Base-by-base conservation (phyloP, 2,888 invertebrate species). In the Folsomia manolachei region DNA sequence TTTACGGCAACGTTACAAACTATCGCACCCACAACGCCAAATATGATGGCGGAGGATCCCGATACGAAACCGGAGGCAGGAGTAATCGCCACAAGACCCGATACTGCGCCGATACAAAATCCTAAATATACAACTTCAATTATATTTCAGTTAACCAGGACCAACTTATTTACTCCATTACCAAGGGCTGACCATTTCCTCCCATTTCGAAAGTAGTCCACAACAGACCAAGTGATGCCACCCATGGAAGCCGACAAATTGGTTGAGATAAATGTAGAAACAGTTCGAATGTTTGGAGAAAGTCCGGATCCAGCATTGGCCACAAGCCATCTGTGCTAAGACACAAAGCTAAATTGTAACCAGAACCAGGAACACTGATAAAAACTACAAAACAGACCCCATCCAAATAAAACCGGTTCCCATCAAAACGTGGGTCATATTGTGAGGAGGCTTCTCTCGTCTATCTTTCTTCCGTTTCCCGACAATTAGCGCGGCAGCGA, bases 91-190 rank as follows among this genome's bases (percentile, higher is more conserved):
- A 74, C 73, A 4, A 71, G 53, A 24, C 76, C 76, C 7, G 78
- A 72, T 0, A 78, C 73, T n/a, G 78, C 75, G 11, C 78, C 78
- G 39, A 76, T 74, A 21, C 78, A 78, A 25, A 78, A 78, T n/a
- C n/a, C n/a, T n/a, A n/a, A n/a, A n/a, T n/a, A n/a, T n/a, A n/a
- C n/a, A n/a, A n/a, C n/a, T n/a, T n/a, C n/a, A n/a, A n/a, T n/a
- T n/a, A n/a, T n/a, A n/a, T n/a, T n/a, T n/a, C n/a, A n/a, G n/a
- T n/a, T n/a, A n/a, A n/a, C n/a, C n/a, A n/a, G n/a, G n/a, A n/a
- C n/a, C n/a, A n/a, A n/a, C n/a, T n/a, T n/a, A n/a, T n/a, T n/a
- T n/a, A n/a, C n/a, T n/a, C n/a, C n/a, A n/a, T n/a, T n/a, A 27
- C 75, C 72, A 1, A 76, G 61, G 7, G 74, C 75, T 14, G 78